These are phyloP conservation scores for Drosophila burlai DNA, from an alignment of 1,140 invertebrate genomes.

Conservation along the genomic window DNA sequence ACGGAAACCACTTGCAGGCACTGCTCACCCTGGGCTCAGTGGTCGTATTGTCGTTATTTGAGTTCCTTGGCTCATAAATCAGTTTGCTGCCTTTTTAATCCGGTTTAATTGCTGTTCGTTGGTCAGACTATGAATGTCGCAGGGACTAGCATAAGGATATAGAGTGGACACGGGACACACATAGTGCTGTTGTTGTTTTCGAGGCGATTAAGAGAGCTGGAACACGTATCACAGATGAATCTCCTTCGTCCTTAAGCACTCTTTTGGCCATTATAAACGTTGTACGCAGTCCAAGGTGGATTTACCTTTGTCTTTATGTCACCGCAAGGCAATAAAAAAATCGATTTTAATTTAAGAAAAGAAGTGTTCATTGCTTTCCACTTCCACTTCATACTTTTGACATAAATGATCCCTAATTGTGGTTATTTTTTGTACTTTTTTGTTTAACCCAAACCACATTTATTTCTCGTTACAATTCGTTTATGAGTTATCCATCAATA, in stretches of 20 bases:
- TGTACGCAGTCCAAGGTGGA: conserved; percentile 55
- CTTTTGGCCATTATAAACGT: conserved; percentile 71
- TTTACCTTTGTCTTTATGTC: conserved; percentile 50
- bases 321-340: conserved; percentile 10
- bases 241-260: conserved; percentile 57
- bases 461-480: conserved; percentile 6
- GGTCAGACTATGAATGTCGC: conserved; percentile 79
- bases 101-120: conserved; percentile 84
- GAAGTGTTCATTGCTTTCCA: conserved; percentile 4
- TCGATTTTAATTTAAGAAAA: conserved; percentile 6
- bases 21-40: conserved; percentile 26
- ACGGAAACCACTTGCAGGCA: conserved; percentile 16
- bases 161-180: conserved; percentile 25
- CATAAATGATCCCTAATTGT: conserved; percentile 69
- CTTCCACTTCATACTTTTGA: conserved; percentile 21
- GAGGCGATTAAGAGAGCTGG: conserved; percentile 68
- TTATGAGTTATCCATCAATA: conserved; percentile 57
- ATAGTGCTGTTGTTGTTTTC: conserved; percentile 54
- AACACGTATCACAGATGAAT: conserved; percentile 52
- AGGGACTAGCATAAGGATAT: conserved; percentile 68
- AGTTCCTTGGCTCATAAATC: conserved; percentile 80
- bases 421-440: conserved; percentile 41
- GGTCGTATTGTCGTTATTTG: conserved; percentile 79
- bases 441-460: conserved; percentile 49
- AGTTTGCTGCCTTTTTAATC: conserved; percentile 83